phyloP scores from a whole-genome alignment of 1,140 invertebrate genomes.

The Lithobius niger region DNA sequence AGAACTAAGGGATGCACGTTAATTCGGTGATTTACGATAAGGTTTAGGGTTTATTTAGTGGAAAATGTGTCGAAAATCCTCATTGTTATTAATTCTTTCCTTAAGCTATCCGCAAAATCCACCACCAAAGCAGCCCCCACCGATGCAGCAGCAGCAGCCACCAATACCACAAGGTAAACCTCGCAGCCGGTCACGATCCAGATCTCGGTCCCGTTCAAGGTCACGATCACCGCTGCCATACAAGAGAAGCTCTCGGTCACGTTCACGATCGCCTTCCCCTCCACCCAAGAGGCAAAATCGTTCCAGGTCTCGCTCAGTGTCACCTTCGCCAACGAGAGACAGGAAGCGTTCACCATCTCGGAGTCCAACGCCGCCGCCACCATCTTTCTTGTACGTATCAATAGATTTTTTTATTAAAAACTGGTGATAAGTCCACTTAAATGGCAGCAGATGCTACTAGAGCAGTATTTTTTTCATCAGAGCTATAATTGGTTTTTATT shows the following conservation, averaged over 20 bases:
- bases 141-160: no score
- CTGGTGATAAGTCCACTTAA: no score
- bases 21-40: no score
- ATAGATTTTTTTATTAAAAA: background rate
- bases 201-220: slow-evolving; percentile 19
- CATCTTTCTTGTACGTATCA: slow-evolving; percentile 54
- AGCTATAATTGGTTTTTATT: background rate
- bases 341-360: slow-evolving; percentile 23
- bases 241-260: slow-evolving; percentile 25
- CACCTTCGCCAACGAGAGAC: slow-evolving; percentile 14
- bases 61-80: no score
- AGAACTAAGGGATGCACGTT: no score
- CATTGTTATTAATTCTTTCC: no score
- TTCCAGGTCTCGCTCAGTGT: slow-evolving; percentile 15
- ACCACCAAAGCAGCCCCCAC: slow-evolving; percentile 34
- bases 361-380: slow-evolving; percentile 66
- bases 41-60: no score
- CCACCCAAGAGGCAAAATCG: slow-evolving; percentile 28
- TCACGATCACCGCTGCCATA: slow-evolving; percentile 13
- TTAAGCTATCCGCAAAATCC: no score
- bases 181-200: slow-evolving; percentile 18
- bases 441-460: no score
- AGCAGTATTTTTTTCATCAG: background rate
- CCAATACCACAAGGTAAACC: no score
- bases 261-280: slow-evolving; percentile 30